phyloP scores from a whole-genome alignment of 2,888 invertebrate genomes.

The Conchocele bisecta region DNA sequence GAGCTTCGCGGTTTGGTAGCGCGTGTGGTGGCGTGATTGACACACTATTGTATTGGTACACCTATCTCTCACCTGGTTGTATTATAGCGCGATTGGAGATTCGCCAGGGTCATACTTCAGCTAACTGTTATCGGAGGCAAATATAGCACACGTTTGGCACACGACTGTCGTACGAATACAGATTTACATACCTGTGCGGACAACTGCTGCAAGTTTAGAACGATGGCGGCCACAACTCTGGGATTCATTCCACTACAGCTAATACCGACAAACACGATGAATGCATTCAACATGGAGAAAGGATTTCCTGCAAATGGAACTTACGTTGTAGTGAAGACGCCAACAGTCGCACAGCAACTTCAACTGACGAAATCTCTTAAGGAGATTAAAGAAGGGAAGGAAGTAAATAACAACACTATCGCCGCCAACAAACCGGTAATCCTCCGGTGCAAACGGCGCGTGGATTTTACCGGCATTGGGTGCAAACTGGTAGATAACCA shows the following conservation, averaged over 20 bases:
- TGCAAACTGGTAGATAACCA: conserved; percentile 70
- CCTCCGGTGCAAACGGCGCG: conserved; percentile 76
- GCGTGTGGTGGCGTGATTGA: conserved; percentile 59
- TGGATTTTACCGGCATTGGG: conserved; percentile 75
- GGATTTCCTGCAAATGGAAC: conserved; percentile 69
- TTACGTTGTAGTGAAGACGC: conserved; percentile 70
- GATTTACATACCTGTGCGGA: conserved; percentile 36
- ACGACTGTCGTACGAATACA: conserved; percentile 59
- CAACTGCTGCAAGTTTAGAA: conserved; percentile 8
- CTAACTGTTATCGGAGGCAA: conserved; percentile 46
- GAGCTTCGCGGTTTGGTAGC: conserved; percentile 42
- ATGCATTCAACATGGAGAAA: conserved; percentile 54
- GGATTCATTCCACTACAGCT: conserved; percentile 67
- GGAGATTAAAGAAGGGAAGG: conserved; percentile 55
- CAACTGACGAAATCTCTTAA: conserved; percentile 67
- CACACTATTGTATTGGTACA: conserved; percentile 38
- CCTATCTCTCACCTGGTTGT: conserved; percentile 55
- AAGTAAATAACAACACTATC: conserved; percentile 46
- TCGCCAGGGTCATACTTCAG: conserved; percentile 48
- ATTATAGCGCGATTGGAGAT: conserved; percentile 43
- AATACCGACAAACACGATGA: conserved; percentile 55
- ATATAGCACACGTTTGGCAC: conserved; percentile 59
- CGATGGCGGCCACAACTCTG: conserved; percentile 62
- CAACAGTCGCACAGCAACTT: conserved; percentile 75
- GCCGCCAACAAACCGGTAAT: conserved; percentile 66